Percentiles rank a stretch among this genome's conserved stretches.
phyloP scores from a whole-genome alignment of 2,888 invertebrate species.

The Abrostola triplasia region DNA sequence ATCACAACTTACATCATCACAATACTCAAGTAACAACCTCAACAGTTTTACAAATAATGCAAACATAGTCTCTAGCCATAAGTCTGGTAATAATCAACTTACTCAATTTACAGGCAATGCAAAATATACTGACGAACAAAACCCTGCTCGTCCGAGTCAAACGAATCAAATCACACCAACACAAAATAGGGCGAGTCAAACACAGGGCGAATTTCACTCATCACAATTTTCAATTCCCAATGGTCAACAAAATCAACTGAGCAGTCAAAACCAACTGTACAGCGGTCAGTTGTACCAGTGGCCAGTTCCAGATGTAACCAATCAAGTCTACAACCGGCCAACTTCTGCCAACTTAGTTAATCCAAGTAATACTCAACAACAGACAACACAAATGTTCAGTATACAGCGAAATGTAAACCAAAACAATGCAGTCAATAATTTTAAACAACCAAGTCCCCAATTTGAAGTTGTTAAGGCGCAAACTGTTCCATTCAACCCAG shows the following conservation, averaged over 20 bases:
- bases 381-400: constrained; percentile 52
- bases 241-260: constrained; percentile 48
- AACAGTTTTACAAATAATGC: constrained; percentile 40
- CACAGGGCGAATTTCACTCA: constrained; percentile 58
- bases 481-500: constrained; percentile 64
- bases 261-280: constrained; percentile 71
- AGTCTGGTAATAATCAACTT: constrained; percentile 46
- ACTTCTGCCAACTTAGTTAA: constrained; percentile 61
- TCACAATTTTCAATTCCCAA: constrained; percentile 60
- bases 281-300: constrained; percentile 83
- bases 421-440: constrained; percentile 30
- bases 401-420: constrained; percentile 48
- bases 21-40: constrained; percentile 66
- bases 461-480: constrained; percentile 75
- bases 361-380: constrained; percentile 51
- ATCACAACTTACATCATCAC: constrained; percentile 80
- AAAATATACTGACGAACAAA: constrained; percentile 55
- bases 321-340: constrained; percentile 75
- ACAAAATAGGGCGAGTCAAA: constrained; percentile 40
- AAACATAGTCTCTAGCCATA: constrained; percentile 56
- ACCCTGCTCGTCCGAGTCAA: constrained; percentile 54
- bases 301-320: constrained; percentile 81
- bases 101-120: constrained; percentile 58
- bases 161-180: constrained; percentile 59
- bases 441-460: constrained; percentile 40